These are phyloP conservation scores for Mesoligia furuncula DNA, from an alignment of 2,888 invertebrate genomes.

Conservation along the genomic window DNA sequence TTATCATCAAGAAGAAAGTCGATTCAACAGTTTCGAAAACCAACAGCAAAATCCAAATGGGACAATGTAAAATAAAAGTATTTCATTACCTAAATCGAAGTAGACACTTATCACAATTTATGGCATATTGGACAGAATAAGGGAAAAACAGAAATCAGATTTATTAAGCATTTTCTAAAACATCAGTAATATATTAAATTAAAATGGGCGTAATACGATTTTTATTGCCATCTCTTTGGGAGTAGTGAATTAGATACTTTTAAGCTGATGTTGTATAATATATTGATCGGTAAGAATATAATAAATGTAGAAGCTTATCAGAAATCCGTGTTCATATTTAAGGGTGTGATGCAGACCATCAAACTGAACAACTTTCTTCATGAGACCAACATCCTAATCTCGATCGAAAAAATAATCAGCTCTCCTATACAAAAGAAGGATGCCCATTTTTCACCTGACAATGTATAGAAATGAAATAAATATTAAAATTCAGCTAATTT, in stretches of 20 bases:
- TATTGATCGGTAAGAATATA: constrained; percentile 60
- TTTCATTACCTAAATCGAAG: constrained; percentile 65
- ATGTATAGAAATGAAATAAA: too few species aligned
- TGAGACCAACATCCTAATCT: background rate
- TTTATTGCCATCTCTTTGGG: constrained; percentile 78
- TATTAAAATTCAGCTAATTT: too few species aligned
- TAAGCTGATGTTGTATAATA: constrained; percentile 76
- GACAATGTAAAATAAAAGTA: constrained; percentile 70
- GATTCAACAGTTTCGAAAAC: constrained; percentile 46
- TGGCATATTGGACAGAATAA: constrained; percentile 77
- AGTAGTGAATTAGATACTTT: constrained; percentile 79
- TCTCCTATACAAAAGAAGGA: background rate
- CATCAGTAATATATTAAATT: constrained; percentile 83
- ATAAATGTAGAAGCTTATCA: constrained; percentile 11
- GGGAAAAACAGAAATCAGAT: constrained; percentile 79
- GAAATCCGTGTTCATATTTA: background rate
- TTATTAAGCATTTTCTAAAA: constrained; percentile 74
- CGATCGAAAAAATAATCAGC: background rate
- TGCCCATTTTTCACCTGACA: too few species aligned
- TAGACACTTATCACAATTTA: constrained; percentile 85
- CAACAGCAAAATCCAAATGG: constrained; percentile 48
- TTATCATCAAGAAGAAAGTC: constrained; percentile 43
- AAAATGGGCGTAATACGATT: constrained; percentile 83
- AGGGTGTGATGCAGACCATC: background rate
- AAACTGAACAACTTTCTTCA: background rate